Base-by-base conservation (phyloP, 2,797 vertebrate genomes). In the Loriculus beryllinus region DNA sequence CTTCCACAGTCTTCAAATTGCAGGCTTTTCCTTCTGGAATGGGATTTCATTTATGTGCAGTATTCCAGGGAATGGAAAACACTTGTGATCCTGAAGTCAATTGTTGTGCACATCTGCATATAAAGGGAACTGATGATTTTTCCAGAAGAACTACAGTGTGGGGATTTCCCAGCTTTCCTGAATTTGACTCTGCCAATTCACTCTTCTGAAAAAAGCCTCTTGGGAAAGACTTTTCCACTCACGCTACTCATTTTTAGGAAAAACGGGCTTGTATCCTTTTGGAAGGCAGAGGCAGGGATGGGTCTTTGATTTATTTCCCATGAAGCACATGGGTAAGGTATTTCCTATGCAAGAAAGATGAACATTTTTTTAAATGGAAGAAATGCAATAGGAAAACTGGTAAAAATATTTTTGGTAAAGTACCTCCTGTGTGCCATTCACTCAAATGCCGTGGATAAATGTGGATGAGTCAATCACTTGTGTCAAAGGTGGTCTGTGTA, bases 351-450 rank as follows among this genome's bases (percentile, higher is more conserved):
- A 1, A 23, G 14, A 47, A 37, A 60, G 10, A 10, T 10, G 25
- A 62, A 19, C 1, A 2, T 33, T 35, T 62, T 62, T 57, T 54
- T 3, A 47, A 57, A 37, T 31, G 9, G 40, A 51, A 67, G 25
- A 33, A 65, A 14, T 29, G 16, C 31, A 40, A 3, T 21, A 28
- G 40, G 26, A 78, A 48, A 48, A 42, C 2, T 1, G 4, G 31
- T 68, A 16, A 0, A 0, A 37, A 1, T 10, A 3, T 69, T 79
- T n/a, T 42, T 22, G 4, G 28, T 51, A 15, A 43, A 51, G 13
- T 74, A 23, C 23, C 51, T 86, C 48, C 52, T 52, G 56, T 56
- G 33, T 87, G 65, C 65, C 26, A 4, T 90, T 82, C 40, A 60
- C 35, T 40, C 29, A 8, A 23, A 10, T 48, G 40, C 23, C 0